Conservation (phyloP, 2,113 vertebrate genomes). For the Scartelaos histophorus region DNA sequence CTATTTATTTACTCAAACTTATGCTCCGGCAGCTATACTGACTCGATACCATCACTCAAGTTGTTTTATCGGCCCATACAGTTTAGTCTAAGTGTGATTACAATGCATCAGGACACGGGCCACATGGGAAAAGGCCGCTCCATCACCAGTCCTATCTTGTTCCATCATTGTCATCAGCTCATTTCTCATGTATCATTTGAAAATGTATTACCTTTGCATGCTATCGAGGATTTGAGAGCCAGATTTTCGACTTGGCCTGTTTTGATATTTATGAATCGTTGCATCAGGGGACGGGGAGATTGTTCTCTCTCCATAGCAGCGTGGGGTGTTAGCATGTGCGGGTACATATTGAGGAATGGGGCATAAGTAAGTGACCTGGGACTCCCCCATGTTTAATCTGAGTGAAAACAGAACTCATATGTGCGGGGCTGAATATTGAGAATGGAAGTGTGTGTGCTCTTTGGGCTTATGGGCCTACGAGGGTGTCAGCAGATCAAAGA, state of each 20-base stretch:
- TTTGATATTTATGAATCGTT: conserved; percentile 72
- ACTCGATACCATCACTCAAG: conserved; percentile 46
- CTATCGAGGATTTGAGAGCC: conserved; percentile 64
- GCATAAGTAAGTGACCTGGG: conserved; percentile 72
- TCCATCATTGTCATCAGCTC: conserved; percentile 68
- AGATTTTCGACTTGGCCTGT: conserved; percentile 56
- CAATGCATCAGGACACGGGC: conserved; percentile 50
- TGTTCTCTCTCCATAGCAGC: conserved; percentile 42
- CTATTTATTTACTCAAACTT: conserved; percentile 28
- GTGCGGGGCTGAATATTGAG: conserved; percentile 65
- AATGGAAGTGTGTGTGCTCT: conserved; percentile 38
- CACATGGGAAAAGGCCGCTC: conserved; percentile 52
- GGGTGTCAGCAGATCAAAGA: conserved; percentile 62
- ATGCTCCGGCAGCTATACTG: not conserved
- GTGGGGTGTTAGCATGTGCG: conserved; percentile 36
- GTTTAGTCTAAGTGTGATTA: conserved; percentile 60
- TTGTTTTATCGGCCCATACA: conserved; percentile 46
- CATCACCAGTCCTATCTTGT: conserved; percentile 64
- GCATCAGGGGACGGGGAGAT: conserved; percentile 59
- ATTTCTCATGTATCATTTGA: conserved; percentile 67
- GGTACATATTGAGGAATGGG: conserved; percentile 58
- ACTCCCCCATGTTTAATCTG: conserved; percentile 75
- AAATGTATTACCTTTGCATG: conserved; percentile 63
- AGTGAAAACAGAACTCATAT: conserved; percentile 71
- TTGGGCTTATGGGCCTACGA: conserved; percentile 28